Base-by-base conservation (phyloP, 2,113 vertebrate species). In the Agapornis roseicollis region DNA sequence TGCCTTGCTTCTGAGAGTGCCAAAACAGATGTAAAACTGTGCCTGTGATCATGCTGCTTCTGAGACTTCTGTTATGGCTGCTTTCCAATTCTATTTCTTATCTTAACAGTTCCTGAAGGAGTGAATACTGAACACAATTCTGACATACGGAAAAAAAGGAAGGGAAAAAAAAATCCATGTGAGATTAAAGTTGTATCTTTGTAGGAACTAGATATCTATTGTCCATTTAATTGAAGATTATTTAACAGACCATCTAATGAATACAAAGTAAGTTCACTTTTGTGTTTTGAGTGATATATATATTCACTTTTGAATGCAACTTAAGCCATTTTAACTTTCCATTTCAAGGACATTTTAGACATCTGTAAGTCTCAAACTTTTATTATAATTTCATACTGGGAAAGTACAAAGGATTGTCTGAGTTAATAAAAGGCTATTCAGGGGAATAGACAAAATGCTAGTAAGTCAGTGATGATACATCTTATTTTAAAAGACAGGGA, bases 271-370 rank as follows among this genome's bases (percentile, higher is more conserved):
- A 96, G 83, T 94, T 97, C 76, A 81, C 89, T 97, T 97, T 96
- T 94, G 79, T 96, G 7, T 89, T 64, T 95, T 85, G 60, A 95
- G 53, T 96, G 94, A 94, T 73, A 85, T 44, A 85, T 44, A 56
- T 64, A 92, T 69, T 96, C 83, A 79, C 27, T 97, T 95, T 80
- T 94, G 61, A 96, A 96, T 49, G 47, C 52, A 64, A 35, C 70
- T 35, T 72, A 56, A 85, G 17, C 9, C 41, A 69, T 91, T 95
- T 97, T 96, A 20, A 46, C 15, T 93, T 86, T 95, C 66, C n/a
- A 85, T 95, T 97, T 97, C 95, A 97, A 97, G 94, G 96, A 84
- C 92, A 80, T 96, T 97, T 97, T 96, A 95, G 84, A 96, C 52
- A 90, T 92, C 69, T 92, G 29, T 95, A 81, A 79, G 76, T 85